phyloP scores from a whole-genome alignment of 2,113 vertebrate species.

The Cyanoramphus novaezelandiae region DNA sequence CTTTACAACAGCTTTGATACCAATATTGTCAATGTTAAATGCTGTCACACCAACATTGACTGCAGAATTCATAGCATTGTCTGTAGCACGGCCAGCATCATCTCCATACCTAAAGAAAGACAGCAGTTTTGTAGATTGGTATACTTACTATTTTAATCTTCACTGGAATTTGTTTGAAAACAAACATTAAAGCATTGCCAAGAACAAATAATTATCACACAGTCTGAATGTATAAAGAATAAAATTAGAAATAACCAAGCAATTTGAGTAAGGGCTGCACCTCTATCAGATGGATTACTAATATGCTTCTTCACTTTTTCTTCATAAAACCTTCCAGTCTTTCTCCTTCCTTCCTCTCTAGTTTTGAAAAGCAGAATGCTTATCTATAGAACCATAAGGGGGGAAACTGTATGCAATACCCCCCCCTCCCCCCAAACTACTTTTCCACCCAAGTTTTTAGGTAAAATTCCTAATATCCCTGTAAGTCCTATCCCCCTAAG shows the following conservation, averaged over 20 bases:
- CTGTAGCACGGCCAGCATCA: conserved; percentile 89
- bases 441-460: not conserved
- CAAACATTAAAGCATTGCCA: not conserved
- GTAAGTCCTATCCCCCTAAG: not conserved
- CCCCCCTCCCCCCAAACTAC: not conserved
- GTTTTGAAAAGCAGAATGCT: not conserved
- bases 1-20: conserved; percentile 93
- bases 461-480: not conserved
- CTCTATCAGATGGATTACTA: not conserved
- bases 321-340: not conserved
- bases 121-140: not conserved
- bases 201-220: not conserved
- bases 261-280: not conserved
- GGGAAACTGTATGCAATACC: not conserved
- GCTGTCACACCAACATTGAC: conserved; percentile 92
- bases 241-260: not conserved
- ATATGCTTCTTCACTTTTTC: not conserved
- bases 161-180: not conserved
- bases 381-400: not conserved
- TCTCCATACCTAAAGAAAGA: conserved; percentile 87
- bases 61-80: conserved; percentile 90
- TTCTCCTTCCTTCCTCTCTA: not conserved
- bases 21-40: conserved; percentile 94
- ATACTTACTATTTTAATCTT: not conserved
- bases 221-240: not conserved